phyloP scores from a whole-genome alignment of 1,140 invertebrate species.

The Drosophila ambigua region DNA sequence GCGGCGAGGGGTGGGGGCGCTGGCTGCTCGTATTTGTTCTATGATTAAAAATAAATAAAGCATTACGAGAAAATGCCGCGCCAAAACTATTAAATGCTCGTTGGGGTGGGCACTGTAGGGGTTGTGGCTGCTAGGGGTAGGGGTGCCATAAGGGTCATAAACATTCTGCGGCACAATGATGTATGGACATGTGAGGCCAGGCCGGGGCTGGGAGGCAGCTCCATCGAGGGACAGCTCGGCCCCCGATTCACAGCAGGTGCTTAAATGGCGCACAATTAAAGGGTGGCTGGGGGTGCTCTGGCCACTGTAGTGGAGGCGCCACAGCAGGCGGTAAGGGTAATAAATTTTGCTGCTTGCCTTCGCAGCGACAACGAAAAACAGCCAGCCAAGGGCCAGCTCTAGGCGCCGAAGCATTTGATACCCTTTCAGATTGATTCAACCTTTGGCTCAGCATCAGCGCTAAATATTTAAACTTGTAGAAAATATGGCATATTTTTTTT shows the following conservation, averaged over 20 bases:
- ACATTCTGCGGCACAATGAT: constrained; percentile 77
- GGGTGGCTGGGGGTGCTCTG: background rate
- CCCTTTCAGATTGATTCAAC: too few relatives aligned
- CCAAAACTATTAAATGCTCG: constrained; percentile 76
- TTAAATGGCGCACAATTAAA: constrained; percentile 75
- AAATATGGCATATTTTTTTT: too few relatives aligned
- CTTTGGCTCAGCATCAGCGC: too few relatives aligned
- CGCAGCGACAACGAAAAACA: constrained; percentile 1
- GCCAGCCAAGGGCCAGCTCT: background rate
- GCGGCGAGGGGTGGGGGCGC: background rate
- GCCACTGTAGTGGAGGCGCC: background rate
- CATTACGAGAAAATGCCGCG: constrained; percentile 67
- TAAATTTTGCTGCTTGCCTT: constrained; percentile 35
- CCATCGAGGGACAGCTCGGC: too few relatives aligned
- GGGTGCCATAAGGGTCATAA: constrained; percentile 56
- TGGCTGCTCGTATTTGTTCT: constrained; percentile 67
- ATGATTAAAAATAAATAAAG: constrained; percentile 81
- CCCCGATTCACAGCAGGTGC: constrained; percentile 40
- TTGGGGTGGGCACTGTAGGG: constrained; percentile 12
- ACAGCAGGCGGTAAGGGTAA: constrained; percentile 39
- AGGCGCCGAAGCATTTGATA: too few relatives aligned
- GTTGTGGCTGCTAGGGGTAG: too few relatives aligned
- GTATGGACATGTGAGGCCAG: constrained; percentile 61
- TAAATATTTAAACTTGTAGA: too few relatives aligned
- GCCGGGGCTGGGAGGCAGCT: too few relatives aligned